Base-by-base conservation (phyloP, 2,888 invertebrate species). In the Gortyna flavago region DNA sequence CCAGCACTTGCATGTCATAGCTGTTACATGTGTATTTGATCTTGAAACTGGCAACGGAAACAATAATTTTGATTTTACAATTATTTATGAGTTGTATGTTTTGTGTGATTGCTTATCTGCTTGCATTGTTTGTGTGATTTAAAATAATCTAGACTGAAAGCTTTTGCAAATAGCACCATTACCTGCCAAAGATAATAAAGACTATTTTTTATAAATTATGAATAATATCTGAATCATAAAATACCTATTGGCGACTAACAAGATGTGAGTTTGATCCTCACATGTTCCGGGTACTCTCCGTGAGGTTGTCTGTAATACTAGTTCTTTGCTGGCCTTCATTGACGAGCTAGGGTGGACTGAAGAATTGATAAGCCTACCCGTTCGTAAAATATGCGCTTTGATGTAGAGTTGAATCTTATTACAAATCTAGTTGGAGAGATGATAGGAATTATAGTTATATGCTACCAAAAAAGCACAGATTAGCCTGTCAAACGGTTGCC, bases 61-160 rank as follows among this genome's bases (percentile, higher is more conserved):
- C 7, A 0, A 1, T 35, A 0, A 70, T 67, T 41, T 61, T 29
- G 4, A 29, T 21, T 66, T 44, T 67, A 51, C 29, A 29, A 72
- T 61, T 67, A 61, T 61, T 25, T 11, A 21, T 0, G 11, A 32
- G 16, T 54, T 66, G 29, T 54, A 1, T 54, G 5, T 61, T 54
- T 61, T 54, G 71, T 79, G 59, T 62, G 59, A 25, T 18, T 3
- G 72, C 79, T 72, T 72, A 59, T 25, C 35, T 61, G 48, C 79
- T 71, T 59, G 51, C 38, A 41, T 41, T 79, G 9, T 78, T 57
- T 16, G 38, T 38, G 1, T 64, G 9, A 51, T 38, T 29, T 38
- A 35, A 25, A 35, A 51, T 18, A 18, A 25, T 38, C n/a, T n/a
- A n/a, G 7, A 69, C 4, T n/a, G 6, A 16, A 51, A n/a, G 35